Evolutionary conservation across 2,113 vertebrate genomes (phyloP).

Genomic region (Tetraodon nigroviridis): DNA sequence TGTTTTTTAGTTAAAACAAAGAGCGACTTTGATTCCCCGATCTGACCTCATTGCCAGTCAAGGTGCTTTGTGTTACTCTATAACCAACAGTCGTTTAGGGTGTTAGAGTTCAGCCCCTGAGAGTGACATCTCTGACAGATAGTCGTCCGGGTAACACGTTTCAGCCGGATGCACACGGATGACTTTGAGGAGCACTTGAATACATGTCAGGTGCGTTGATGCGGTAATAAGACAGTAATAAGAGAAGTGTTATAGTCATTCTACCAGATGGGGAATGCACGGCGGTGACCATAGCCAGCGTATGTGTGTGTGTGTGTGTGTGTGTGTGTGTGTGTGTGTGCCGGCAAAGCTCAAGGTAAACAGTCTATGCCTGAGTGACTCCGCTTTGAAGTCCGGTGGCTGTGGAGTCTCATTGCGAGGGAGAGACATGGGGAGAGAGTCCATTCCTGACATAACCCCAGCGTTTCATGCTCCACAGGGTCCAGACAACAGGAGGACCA

Average conservation of each 20-base stretch:
- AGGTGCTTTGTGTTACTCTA: constrained; percentile 47
- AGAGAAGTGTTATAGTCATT: background rate
- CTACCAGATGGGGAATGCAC: background rate
- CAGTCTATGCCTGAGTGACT: constrained; percentile 55
- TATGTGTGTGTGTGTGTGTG: background rate
- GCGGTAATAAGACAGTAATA: constrained; percentile 3
- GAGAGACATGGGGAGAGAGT: constrained; percentile 31
- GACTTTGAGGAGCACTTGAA: constrained; percentile 1
- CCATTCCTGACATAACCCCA: constrained; percentile 53
- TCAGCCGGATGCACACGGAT: background rate
- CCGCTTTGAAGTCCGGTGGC: constrained; percentile 55
- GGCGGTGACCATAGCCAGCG: background rate
- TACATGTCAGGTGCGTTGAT: background rate
- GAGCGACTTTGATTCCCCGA: constrained; percentile 64
- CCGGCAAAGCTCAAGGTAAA: constrained; percentile 55
- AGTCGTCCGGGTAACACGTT: background rate
- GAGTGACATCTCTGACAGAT: constrained; percentile 1
- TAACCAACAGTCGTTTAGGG: constrained; percentile 42
- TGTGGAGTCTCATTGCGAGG: constrained; percentile 37
- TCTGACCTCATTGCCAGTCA: constrained; percentile 33
- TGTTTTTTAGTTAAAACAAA: constrained; percentile 63
- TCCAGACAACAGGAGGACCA: constrained; percentile 56
- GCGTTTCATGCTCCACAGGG: constrained; percentile 60
- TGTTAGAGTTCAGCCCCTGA: constrained; percentile 52
- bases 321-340: background rate